Evolutionary conservation across 2,888 invertebrate genomes (phyloP).

Genomic region (Monoplex corrugatus): DNA sequence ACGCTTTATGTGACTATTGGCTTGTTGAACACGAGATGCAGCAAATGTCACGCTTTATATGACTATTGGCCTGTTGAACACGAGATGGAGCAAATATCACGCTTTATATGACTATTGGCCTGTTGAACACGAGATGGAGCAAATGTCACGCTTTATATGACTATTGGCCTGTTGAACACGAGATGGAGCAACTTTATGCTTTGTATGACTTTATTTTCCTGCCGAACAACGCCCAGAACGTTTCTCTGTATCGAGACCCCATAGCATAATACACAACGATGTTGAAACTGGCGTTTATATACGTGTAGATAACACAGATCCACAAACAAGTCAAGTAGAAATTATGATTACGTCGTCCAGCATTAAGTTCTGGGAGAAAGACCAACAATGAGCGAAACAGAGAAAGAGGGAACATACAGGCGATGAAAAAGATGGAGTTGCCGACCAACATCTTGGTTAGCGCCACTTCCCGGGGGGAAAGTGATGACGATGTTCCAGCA

Average conservation of each 20-base stretch:
- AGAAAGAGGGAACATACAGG: not conserved
- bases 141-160: too few species aligned
- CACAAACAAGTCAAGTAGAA: not conserved
- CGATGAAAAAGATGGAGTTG: not conserved
- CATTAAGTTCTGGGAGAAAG: not conserved
- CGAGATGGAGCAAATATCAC: too few species aligned
- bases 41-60: too few species aligned
- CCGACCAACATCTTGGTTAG: slow-evolving; percentile 28
- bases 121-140: too few species aligned
- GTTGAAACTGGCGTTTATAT: not conserved
- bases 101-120: too few species aligned
- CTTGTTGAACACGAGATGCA: too few species aligned
- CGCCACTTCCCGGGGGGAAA: slow-evolving; percentile 5
- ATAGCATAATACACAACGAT: not conserved
- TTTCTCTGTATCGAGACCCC: slow-evolving; percentile 10
- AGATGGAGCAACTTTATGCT: too few species aligned
- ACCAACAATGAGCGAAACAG: not conserved
- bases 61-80: too few species aligned
- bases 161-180: too few species aligned
- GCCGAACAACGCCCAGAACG: not conserved
- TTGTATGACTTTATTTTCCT: not conserved
- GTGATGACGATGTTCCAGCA: not conserved
- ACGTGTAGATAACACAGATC: not conserved
- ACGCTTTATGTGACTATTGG: too few species aligned
- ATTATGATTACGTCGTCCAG: not conserved